These are phyloP conservation scores for Scyliorhinus canicula DNA, from an alignment of 2,797 vertebrate genomes.

Conservation along the genomic window DNA sequence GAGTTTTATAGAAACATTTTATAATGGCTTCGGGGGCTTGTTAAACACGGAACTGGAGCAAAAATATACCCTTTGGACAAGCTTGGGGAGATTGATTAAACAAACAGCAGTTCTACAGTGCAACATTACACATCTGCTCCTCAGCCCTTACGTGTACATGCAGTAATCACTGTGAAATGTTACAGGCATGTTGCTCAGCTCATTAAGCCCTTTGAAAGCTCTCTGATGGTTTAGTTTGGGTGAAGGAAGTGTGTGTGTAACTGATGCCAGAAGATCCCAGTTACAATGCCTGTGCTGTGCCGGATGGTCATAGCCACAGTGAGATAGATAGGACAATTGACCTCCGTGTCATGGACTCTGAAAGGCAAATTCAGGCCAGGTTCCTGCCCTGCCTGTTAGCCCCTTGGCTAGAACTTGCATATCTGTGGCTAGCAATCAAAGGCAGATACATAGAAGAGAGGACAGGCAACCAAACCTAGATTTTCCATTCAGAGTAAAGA, in stretches of 20 bases:
- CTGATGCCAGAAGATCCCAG: background rate
- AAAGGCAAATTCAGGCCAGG: background rate
- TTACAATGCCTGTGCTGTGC: background rate
- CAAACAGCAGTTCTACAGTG: background rate
- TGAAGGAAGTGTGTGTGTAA: background rate
- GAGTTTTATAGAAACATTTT: background rate
- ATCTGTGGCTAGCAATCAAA: background rate
- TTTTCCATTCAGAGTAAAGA: background rate
- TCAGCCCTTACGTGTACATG: background rate
- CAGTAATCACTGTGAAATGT: background rate
- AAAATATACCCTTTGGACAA: background rate
- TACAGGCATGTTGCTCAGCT: background rate
- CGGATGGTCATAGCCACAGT: background rate
- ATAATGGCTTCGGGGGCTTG: background rate
- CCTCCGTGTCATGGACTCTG: background rate
- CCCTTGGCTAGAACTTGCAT: background rate
- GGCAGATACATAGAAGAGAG: background rate
- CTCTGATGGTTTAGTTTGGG: background rate
- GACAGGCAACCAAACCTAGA: background rate
- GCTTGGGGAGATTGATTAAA: conserved; percentile 12
- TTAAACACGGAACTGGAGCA: background rate
- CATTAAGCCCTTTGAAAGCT: background rate
- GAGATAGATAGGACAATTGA: background rate
- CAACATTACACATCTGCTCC: background rate
- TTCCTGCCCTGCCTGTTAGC: background rate